Conservation (phyloP, 2,888 invertebrate genomes). For the Epirrhoe alternata region DNA sequence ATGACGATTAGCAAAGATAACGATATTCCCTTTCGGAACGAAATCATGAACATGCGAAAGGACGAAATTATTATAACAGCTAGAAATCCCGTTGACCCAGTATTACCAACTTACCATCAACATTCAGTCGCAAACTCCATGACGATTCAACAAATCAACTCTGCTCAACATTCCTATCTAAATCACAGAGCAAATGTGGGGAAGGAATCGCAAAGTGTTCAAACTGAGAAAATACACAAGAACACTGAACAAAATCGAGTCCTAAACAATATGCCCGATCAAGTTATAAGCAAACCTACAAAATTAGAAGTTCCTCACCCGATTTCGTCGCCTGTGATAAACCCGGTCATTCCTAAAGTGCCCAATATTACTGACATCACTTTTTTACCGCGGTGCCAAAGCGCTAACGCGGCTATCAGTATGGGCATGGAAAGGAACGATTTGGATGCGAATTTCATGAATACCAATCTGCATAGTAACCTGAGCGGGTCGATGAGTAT, state of each 20-base stretch:
- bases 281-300: conserved; percentile 68
- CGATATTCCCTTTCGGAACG: conserved; percentile 71
- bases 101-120: conserved; percentile 65
- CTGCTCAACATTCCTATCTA: conserved; percentile 69
- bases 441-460: conserved; percentile 65
- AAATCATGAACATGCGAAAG: conserved; percentile 65
- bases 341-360: conserved; percentile 76
- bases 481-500: conserved; percentile 70
- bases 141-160: conserved; percentile 77
- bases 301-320: conserved; percentile 81
- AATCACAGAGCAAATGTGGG: conserved; percentile 67
- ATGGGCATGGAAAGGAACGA: conserved; percentile 73
- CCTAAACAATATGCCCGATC: conserved; percentile 62
- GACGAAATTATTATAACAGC: conserved; percentile 73
- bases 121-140: conserved; percentile 71
- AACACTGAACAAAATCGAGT: conserved; percentile 65
- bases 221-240: conserved; percentile 71
- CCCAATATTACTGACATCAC: conserved; percentile 73
- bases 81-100: conserved; percentile 70
- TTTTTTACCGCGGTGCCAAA: conserved; percentile 80
- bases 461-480: conserved; percentile 64
- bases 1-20: conserved; percentile 66
- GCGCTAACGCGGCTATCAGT: conserved; percentile 75
- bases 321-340: conserved; percentile 79
- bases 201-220: conserved; percentile 75